Evolutionary conservation across 2,797 vertebrate species (phyloP).

Genomic region (Galagoides demidoff): DNA sequence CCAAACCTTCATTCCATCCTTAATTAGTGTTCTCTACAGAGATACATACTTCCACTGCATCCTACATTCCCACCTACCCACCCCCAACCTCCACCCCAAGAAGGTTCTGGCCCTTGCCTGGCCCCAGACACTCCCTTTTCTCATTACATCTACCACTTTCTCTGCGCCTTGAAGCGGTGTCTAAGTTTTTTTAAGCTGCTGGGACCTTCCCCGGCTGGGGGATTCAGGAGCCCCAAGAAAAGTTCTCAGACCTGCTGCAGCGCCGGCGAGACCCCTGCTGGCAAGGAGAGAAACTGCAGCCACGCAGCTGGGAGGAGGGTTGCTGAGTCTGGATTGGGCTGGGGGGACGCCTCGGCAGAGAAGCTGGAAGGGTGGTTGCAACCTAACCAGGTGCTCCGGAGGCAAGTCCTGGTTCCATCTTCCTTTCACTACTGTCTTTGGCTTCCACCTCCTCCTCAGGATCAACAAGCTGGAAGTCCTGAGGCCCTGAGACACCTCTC

Average conservation of each 20-base stretch:
- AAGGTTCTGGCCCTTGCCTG: background rate
- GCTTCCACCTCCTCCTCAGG: background rate
- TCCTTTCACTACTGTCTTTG: background rate
- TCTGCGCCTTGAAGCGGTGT: background rate
- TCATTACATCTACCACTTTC: constrained; percentile 1
- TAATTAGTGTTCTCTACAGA: background rate
- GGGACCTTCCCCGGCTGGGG: background rate
- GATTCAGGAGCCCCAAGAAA: background rate
- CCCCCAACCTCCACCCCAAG: no score
- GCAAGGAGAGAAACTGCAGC: background rate
- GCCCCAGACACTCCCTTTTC: background rate
- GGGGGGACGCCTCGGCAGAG: background rate
- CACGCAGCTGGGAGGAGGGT: fast-evolving
- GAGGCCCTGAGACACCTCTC: background rate
- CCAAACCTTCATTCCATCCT: background rate
- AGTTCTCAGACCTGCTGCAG: background rate
- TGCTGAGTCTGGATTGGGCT: fast-evolving
- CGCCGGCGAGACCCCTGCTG: constrained; percentile 62
- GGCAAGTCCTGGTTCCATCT: background rate
- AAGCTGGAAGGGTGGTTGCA: background rate
- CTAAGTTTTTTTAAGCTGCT: background rate
- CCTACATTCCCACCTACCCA: background rate
- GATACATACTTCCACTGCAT: background rate
- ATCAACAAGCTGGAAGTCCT: background rate
- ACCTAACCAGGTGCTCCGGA: background rate